Base-by-base conservation (phyloP, 2,113 vertebrate genomes). In the Chloropsis cyanopogon region DNA sequence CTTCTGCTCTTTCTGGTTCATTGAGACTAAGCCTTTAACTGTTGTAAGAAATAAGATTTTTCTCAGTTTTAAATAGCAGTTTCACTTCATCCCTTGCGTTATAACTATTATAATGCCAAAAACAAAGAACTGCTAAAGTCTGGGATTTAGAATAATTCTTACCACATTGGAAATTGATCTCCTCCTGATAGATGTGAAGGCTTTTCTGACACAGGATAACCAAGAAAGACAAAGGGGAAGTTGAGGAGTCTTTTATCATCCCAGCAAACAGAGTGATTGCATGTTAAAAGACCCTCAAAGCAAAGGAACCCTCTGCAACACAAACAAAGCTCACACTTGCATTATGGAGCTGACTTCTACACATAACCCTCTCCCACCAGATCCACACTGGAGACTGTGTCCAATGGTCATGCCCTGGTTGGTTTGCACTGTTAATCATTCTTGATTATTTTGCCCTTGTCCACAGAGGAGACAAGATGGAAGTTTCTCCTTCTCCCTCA, bases 1-100 rank as follows among this genome's bases (percentile, higher is more conserved):
- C 72, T 86, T 91, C n/a, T 69, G 25, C 59, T 68, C 39, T 33
- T 85, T 92, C 53, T 88, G 57, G 80, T 95, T 96, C 61, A 93
- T 52, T 86, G 85, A 78, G 49, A 66, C n/a, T 90, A 83, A 95
- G 57, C 46, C 53, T 87, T 93, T 95, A 94, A 86, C 64, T 76
- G 26, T 61, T 96, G 33, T 94, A 86, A 84, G 68, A 82, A 85
- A 84, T 76, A 76, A 70, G 44, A 69, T 88, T 96, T 95, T 94
- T 88, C 33, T 56, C 7, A 0, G 7, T 80, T 97, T 95, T 86
- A 83, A 94, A 91, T 35, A 94, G 91, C 41, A 77, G 35, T 69
- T 89, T 52, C 53, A 70, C 56, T 90, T 86, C 54, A 86, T 93
- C 66, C 57, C 83, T 94, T 91, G 53, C n/a, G n/a, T n/a, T n/a